A percentile compares a stretch with the other conserved stretches of the same genome.
phyloP scores from a whole-genome alignment of 2,113 vertebrate genomes.

The Marmota monax region DNA sequence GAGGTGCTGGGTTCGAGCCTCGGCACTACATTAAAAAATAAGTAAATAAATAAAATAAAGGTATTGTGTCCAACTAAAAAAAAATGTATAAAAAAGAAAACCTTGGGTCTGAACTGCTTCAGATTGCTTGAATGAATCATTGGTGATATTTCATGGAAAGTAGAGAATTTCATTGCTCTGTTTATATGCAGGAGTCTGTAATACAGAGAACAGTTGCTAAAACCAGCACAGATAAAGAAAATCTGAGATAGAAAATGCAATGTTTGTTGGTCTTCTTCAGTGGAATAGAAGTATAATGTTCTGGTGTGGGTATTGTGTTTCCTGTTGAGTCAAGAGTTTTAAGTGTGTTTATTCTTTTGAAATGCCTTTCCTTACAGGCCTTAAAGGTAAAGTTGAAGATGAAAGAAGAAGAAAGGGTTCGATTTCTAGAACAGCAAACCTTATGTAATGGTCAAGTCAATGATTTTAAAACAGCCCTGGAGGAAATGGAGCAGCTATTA shows the following conservation, averaged over 20 bases:
- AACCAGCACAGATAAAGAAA: background rate
- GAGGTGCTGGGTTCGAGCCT: too few species aligned
- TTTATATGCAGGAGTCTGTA: background rate
- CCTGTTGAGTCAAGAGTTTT: background rate
- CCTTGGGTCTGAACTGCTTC: background rate
- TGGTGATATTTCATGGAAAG: background rate
- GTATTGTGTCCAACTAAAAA: too few species aligned
- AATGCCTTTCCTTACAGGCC: conserved; percentile 75
- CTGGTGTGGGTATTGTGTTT: background rate
- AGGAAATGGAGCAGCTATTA: conserved; percentile 81
- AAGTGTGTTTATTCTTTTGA: background rate
- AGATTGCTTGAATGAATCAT: background rate
- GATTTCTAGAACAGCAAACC: conserved; percentile 82
- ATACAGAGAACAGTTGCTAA: background rate
- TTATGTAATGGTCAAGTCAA: conserved; percentile 71
- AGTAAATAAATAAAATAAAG: too few species aligned
- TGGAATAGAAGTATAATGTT: background rate
- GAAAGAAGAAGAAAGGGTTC: conserved; percentile 70
- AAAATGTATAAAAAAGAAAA: too few species aligned
- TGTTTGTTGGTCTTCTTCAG: background rate
- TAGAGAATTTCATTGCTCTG: background rate
- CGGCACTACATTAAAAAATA: too few species aligned
- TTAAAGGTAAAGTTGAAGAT: conserved; percentile 80
- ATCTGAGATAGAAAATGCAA: background rate
- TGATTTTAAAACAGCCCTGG: conserved; percentile 62